Percentiles rank a stretch among this genome's conserved stretches.
These are phyloP conservation scores for Agapostemon virescens DNA, from an alignment of 2,888 invertebrate genomes.

Conservation along the genomic window DNA sequence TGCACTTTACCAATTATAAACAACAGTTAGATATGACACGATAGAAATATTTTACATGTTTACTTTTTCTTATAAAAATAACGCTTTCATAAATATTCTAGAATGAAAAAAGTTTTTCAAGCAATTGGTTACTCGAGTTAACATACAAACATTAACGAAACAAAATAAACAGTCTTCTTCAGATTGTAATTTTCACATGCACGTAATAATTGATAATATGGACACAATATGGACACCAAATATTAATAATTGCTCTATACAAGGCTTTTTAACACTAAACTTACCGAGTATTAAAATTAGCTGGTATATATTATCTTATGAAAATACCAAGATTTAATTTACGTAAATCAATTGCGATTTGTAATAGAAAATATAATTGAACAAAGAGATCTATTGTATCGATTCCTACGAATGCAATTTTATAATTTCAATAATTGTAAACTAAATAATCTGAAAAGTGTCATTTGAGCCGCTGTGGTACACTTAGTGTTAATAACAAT, in stretches of 20 bases:
- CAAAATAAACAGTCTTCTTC: background rate
- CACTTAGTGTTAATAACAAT: background rate
- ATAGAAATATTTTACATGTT: background rate
- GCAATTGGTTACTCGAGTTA: background rate
- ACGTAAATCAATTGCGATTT: too few species aligned
- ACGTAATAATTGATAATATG: background rate
- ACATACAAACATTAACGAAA: background rate
- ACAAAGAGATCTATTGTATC: too few species aligned
- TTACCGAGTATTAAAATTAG: too few species aligned
- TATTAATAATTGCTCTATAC: background rate
- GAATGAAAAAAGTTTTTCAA: background rate
- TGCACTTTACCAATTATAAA: background rate
- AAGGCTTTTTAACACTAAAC: background rate
- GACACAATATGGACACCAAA: background rate
- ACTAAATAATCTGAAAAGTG: too few species aligned
- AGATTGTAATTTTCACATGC: background rate
- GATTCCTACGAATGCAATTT: too few species aligned
- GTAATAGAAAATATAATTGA: too few species aligned
- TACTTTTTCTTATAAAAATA: background rate
- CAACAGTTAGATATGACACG: background rate
- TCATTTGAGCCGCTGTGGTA: too few species aligned
- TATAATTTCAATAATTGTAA: too few species aligned
- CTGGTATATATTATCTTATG: too few species aligned
- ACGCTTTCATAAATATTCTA: background rate
- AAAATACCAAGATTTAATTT: too few species aligned